phyloP scores from a whole-genome alignment of 2,888 invertebrate species.

The Pandemis corylana region DNA sequence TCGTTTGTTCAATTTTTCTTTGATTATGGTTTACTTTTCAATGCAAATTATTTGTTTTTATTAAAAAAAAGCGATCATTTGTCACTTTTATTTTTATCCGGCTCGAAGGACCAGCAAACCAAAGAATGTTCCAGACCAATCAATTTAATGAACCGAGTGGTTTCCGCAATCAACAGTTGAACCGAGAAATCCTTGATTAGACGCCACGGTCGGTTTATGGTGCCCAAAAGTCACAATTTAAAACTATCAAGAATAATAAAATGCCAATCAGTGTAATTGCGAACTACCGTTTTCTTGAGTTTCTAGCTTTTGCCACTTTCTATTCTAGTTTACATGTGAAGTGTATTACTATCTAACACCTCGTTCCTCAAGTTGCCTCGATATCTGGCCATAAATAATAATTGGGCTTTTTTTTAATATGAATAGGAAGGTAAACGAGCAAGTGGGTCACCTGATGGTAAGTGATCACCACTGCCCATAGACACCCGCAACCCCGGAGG shows the following conservation, averaged over 20 bases:
- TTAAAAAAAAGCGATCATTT: not conserved
- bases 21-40: too few species aligned
- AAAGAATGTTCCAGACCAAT: conserved; percentile 13
- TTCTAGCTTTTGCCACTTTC: conserved; percentile 22
- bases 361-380: conserved; percentile 4
- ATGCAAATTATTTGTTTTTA: not conserved
- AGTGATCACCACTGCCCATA: too few species aligned
- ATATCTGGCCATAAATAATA: not conserved
- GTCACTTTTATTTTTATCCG: conserved; percentile 8
- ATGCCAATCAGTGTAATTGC: conserved; percentile 27
- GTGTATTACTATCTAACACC: conserved; percentile 10
- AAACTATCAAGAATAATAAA: conserved; percentile 16
- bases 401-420: too few species aligned
- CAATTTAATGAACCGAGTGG: conserved; percentile 6
- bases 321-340: conserved; percentile 27
- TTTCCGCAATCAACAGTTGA: not conserved
- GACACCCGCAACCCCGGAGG: too few species aligned
- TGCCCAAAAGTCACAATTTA: conserved; percentile 11
- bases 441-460: too few species aligned
- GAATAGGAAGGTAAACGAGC: too few species aligned
- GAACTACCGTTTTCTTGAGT: conserved; percentile 22
- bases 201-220: conserved; percentile 11
- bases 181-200: conserved; percentile 25
- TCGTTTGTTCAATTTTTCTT: too few species aligned
- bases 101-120: conserved; percentile 5